Evolutionary conservation across 1,140 invertebrate species (phyloP), one percentile per base, ranked within the genome.

Genomic region (Tetragonula clypearis): DNA sequence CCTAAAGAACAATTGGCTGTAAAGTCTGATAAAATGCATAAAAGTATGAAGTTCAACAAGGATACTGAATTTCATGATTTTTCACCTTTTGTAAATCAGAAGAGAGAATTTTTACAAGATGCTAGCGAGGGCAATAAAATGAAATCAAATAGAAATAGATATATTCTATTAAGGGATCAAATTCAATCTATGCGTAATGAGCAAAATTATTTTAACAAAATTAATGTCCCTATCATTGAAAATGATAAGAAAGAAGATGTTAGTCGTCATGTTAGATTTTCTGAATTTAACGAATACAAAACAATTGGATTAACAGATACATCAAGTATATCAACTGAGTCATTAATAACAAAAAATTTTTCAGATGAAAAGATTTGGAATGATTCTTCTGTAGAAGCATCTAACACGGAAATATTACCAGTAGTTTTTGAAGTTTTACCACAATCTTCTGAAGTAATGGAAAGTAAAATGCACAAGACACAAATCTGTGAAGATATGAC

Each of bases 201-300:
- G 68, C 56, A 68, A 5, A 68, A 66, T 41, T 23, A 11, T 60
- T 62, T 62, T 12, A n/a, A n/a, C n/a, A 62, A 23, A 62, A 62
- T 19, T 68, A 26, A 85, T 21, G 2, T 12, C 58, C 11, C 58
- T 62, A 8, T 72, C 62, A 15, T 14, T 73, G 58, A 60, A 1
- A 19, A 35, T 23, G 41, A 90, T 77, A 79, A 87, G n/a, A 87
- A 92, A 53, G 60, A 87, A 19, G 86, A 92, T 69, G 68, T 35
- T 17, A 94, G 92, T 84, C 81, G 94, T 55, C 94, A 94, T 68
- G 95, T 95, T 11, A 92, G 94, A 91, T 95, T 95, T 86, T 88
- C 94, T 23, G 94, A 95, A 82, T 91, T 90, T 71, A 94, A 95
- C 65, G 93, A 95, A 49, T 94, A 94, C n/a, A 94, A 93, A 87